Evolutionary conservation across 1,140 invertebrate species (phyloP).

Genomic region (Pseudoatta argentina): DNA sequence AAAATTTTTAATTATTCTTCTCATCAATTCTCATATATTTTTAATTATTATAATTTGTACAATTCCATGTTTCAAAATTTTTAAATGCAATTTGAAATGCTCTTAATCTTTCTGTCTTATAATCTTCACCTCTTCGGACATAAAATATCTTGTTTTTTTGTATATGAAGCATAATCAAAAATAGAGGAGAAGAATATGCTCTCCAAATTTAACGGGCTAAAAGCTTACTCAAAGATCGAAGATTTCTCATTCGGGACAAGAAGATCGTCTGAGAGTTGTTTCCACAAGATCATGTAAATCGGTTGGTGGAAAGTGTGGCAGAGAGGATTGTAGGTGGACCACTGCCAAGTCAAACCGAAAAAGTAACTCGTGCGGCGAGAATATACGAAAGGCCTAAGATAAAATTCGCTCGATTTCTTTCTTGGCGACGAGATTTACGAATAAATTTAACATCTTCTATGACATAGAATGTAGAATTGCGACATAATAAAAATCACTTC

Average conservation of each 20-base stretch:
- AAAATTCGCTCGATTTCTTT: conserved; percentile 51
- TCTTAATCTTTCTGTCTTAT: background rate
- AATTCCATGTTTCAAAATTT: background rate
- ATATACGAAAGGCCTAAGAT: conserved; percentile 15
- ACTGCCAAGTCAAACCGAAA: conserved; percentile 71
- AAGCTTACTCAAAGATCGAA: conserved; percentile 44
- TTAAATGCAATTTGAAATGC: background rate
- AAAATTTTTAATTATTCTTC: too few species aligned
- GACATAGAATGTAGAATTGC: conserved; percentile 44
- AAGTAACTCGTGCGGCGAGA: conserved; percentile 60
- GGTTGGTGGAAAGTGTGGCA: background rate
- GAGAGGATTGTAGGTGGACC: conserved; percentile 52
- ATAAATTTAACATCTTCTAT: conserved; percentile 52
- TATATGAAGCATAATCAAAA: background rate
- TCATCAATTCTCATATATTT: too few species aligned
- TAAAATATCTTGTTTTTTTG: background rate
- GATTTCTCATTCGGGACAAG: conserved; percentile 54
- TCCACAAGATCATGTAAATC: conserved; percentile 72
- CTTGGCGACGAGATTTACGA: conserved; percentile 41
- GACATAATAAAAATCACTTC: conserved; percentile 39
- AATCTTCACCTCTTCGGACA: background rate
- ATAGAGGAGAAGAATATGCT: background rate
- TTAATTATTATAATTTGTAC: background rate
- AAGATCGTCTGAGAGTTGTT: conserved; percentile 69
- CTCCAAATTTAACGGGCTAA: conserved; percentile 43